Base-by-base conservation (phyloP, 2,113 vertebrate species). In the Colistium nudipinnis region DNA sequence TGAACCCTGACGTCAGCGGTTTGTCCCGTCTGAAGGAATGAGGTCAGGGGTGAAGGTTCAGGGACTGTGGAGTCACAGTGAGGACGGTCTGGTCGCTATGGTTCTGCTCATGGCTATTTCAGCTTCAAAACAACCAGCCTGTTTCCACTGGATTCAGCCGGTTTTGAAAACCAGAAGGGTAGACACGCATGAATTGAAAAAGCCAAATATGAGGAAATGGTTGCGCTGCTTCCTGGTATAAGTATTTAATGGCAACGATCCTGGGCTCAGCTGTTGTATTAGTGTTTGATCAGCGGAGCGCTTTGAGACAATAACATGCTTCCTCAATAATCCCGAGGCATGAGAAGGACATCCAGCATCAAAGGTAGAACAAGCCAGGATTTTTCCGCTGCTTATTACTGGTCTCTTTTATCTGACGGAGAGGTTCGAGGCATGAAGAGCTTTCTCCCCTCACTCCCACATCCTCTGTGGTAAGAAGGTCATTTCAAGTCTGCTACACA, bases 401-500 rank as follows among this genome's bases (percentile, higher is more conserved):
- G 43, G 31, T 17, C 5, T 82, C 43, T 85, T 87, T 81, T 55
- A 71, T 85, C 78, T 79, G 75, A 84, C 64, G 10, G 33, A 41
- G 48, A 66, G 62, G 27, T 39, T 66, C 28, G 22, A 35, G 17
- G 57, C 56, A 54, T 41, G 74, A 78, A 84, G 69, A 83, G 72
- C 86, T 87, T 61, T 83, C 76, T 78, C 54, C 72, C 61, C 60
- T 81, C 66, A 59, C 65, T 83, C 78, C 89, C 91, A 91, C 92
- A 91, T 91, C 90, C 89, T 91, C 89, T 91, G 86, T 81, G 88
- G 90, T 85, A 36, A 74, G 51, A 84, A 52, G 72, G 77, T 82
- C 86, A 87, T 66, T 85, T 59, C 80, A 73, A 87, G 78, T 89
- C 74, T 84, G 64, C 71, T 24, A 84, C 51, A 69, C 70, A 76